These are phyloP conservation scores for Darevskia mixta DNA, from an alignment of 2,797 vertebrate genomes.

Conservation along the genomic window DNA sequence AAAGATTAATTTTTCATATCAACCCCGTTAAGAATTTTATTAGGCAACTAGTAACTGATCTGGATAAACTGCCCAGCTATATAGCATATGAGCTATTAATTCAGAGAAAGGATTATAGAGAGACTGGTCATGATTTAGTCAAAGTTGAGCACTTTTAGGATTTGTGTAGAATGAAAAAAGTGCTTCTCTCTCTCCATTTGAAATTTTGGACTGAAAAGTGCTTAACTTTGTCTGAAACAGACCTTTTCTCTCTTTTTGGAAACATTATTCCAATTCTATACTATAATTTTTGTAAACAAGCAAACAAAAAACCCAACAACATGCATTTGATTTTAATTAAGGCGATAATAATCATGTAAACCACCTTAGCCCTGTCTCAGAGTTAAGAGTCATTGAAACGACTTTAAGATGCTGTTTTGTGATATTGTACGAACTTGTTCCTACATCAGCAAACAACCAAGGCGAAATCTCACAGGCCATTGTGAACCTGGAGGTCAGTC, in stretches of 20 bases:
- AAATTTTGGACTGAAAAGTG: not conserved
- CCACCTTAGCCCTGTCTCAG: not conserved
- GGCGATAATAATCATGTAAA: not conserved
- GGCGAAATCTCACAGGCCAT: not conserved
- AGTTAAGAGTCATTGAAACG: not conserved
- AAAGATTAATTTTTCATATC: not conserved
- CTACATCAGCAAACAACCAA: not conserved
- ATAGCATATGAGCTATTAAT: not conserved
- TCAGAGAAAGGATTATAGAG: not conserved
- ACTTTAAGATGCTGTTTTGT: not conserved
- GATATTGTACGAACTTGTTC: too few species aligned
- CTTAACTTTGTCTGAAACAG: not conserved
- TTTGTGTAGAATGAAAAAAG: not conserved
- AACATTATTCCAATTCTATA: not conserved
- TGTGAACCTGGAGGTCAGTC: not conserved
- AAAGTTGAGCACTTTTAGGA: not conserved
- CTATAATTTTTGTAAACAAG: not conserved
- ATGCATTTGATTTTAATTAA: not conserved
- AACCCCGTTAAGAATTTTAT: not conserved
- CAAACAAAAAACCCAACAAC: too few species aligned
- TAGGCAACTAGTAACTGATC: not conserved
- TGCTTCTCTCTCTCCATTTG: not conserved
- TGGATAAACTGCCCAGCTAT: not conserved
- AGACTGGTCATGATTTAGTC: not conserved
- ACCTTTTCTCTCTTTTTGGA: not conserved